Conservation (phyloP, 2,888 invertebrate species). For the Monopis laevigella region DNA sequence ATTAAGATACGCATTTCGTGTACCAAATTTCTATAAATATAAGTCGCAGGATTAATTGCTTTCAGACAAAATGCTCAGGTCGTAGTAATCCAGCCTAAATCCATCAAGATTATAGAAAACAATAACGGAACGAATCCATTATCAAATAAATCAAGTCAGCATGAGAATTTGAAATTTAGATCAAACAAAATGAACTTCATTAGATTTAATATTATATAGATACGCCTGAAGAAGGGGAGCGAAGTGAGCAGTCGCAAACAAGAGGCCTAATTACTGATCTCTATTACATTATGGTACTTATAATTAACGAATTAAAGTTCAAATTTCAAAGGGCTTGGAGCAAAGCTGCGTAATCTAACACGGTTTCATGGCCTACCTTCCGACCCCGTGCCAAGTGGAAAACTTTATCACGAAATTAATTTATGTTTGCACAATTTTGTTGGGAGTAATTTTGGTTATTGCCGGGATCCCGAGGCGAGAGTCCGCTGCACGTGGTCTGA, state of each 20-base stretch:
- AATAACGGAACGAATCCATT: constrained; percentile 7
- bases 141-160: constrained; percentile 8
- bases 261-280: too few relatives aligned
- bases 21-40: too few relatives aligned
- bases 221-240: too few relatives aligned
- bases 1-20: too few relatives aligned
- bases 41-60: too few relatives aligned
- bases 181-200: constrained; percentile 16
- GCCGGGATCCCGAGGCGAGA: neutral
- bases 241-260: too few relatives aligned
- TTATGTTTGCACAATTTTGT: constrained; percentile 12
- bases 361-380: constrained; percentile 2
- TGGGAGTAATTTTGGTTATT: constrained; percentile 11
- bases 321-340: neutral
- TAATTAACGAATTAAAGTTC: neutral
- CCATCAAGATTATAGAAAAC: neutral
- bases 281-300: too few relatives aligned
- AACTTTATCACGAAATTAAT: constrained; percentile 12
- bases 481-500: neutral
- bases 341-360: constrained; percentile 1
- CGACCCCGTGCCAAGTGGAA: constrained; percentile 11
- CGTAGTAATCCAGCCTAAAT: too few relatives aligned
- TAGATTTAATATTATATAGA: constrained; percentile 17
- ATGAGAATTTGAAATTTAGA: neutral
- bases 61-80: too few relatives aligned